A percentile compares a stretch with the other conserved stretches of the same genome.
Conservation (phyloP, 2,113 vertebrate genomes). For the Grammomys dolichurus region DNA sequence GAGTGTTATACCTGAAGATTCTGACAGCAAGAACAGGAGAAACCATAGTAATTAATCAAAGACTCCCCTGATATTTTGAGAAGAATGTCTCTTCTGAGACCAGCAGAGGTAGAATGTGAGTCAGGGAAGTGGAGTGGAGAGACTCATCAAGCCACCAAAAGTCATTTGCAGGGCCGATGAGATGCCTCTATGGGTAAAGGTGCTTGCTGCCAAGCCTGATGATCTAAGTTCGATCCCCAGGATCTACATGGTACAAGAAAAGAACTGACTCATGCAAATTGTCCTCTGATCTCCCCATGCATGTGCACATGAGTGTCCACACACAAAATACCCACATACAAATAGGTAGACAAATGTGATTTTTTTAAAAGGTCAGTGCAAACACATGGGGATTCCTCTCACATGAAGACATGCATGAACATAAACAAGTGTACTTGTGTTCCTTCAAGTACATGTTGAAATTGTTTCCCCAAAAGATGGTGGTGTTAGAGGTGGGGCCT, state of each 20-base stretch:
- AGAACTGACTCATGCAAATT: not conserved
- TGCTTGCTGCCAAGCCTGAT: not conserved
- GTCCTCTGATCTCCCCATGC: too few species aligned
- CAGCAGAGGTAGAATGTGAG: not conserved
- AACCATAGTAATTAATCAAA: not conserved
- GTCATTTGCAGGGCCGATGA: too few species aligned
- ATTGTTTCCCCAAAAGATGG: not conserved
- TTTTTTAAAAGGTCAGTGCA: not conserved
- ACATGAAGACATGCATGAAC: not conserved
- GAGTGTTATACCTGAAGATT: fast-evolving
- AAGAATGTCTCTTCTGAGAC: not conserved
- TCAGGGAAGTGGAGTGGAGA: not conserved
- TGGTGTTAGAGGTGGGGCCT: not conserved
- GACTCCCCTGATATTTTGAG: not conserved
- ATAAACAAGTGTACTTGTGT: not conserved
- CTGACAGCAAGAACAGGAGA: not conserved
- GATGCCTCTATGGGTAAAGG: not conserved
- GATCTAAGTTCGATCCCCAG: not conserved
- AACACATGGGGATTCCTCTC: too few species aligned
- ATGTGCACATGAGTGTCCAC: not conserved
- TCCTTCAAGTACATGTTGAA: not conserved
- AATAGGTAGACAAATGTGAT: not conserved
- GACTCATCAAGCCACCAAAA: fast-evolving
- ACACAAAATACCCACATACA: not conserved
- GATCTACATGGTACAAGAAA: not conserved